Base-by-base conservation (phyloP, 2,113 vertebrate species). In the Prunella fulvescens region DNA sequence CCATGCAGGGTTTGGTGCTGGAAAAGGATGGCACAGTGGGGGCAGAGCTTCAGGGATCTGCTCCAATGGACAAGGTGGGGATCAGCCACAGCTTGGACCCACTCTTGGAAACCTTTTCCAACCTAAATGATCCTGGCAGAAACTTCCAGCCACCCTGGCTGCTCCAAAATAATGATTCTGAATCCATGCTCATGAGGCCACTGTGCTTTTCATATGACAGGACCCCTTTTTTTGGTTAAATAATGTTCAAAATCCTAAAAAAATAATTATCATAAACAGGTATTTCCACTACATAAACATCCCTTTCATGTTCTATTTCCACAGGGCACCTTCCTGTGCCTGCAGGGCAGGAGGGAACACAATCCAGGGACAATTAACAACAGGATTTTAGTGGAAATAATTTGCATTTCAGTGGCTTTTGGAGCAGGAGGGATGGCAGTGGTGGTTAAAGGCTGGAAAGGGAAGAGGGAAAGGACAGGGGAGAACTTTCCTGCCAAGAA, bases 1-100 rank as follows among this genome's bases (percentile, higher is more conserved):
- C 44, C 7, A 0, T 0, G 2, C 12, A 12, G 73, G n/a, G 25
- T n/a, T 20, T 3, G 5, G 19, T 10, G 26, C 1, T 1, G 5
- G 15, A 3, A 54, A 47, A 50, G 33, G 72, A 39, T 15, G 72
- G 9, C 24, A 2, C 3, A 2, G 51, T 0, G 33, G 4, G 37
- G 60, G 39, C 80, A 19, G 12, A 8, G 15, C 16, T 40, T 14
- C 19, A 6, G 19, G 19, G 8, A 24, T 60, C 31, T 6, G 19
- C 3, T 11, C 9, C 48, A 1, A 42, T 4, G 29, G 39, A 14
- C 25, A 26, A 42, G 10, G 37, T 11, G n/a, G n/a, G 48, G 18
- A 39, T 37, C 19, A 3, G 0, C 3, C 48, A 11, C 16, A 53
- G 66, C 5, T 2, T 26, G 66, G 47, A 19, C 3, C 25, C 29